These are phyloP conservation scores for Rotaria socialis DNA, from an alignment of 2,888 invertebrate genomes.

Conservation along the genomic window DNA sequence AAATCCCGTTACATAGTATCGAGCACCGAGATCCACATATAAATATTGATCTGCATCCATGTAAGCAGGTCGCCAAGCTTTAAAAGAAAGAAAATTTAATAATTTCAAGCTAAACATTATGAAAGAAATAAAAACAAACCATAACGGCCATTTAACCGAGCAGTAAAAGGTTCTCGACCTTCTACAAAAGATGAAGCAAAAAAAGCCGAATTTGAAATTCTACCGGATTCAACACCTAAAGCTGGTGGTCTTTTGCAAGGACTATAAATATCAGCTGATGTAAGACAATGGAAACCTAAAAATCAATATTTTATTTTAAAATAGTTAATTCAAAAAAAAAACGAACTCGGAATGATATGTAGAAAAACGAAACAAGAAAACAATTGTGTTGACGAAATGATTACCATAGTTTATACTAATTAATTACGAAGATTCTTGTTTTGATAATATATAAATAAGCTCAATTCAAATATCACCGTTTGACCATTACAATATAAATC, in stretches of 20 bases:
- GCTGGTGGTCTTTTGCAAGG: conserved; percentile 41
- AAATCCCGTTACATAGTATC: conserved; percentile 73
- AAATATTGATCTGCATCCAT: conserved; percentile 84
- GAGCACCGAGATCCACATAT: conserved; percentile 72
- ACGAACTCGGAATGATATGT: neutral
- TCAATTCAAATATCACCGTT: neutral
- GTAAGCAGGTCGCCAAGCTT: conserved; percentile 73
- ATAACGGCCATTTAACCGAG: conserved; percentile 45
- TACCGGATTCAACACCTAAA: conserved; percentile 38
- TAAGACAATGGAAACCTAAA: neutral
- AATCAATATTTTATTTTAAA: neutral
- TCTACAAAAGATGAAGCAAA: conserved; percentile 36
- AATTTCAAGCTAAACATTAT: no score
- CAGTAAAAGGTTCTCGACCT: conserved; percentile 40
- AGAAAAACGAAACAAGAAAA: neutral
- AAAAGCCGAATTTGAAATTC: conserved; percentile 33
- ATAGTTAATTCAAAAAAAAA: neutral
- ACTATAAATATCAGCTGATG: conserved; percentile 4
- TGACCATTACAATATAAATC: neutral
- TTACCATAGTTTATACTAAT: neutral
- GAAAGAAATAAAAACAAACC: neutral
- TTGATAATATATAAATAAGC: neutral
- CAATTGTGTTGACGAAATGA: neutral
- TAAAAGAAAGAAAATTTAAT: neutral
- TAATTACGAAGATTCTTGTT: neutral